These are phyloP conservation scores for Beroe ovata DNA, from an alignment of 37 sponge, comb jelly and placozoan genomes.

Conservation along the genomic window DNA sequence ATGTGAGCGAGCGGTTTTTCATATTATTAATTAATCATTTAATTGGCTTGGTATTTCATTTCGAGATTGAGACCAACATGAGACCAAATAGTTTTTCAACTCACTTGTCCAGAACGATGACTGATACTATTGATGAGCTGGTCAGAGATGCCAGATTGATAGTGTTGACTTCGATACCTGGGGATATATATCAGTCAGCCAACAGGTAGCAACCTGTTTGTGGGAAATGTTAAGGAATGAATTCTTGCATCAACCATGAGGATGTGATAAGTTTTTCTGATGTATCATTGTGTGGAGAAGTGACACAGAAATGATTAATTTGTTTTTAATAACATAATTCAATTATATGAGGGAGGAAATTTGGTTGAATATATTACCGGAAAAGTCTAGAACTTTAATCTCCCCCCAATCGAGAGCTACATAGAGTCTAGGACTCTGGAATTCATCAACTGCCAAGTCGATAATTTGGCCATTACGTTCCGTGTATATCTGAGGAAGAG, in stretches of 20 bases:
- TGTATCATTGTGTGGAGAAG: too few species aligned
- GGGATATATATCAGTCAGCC: too few species aligned
- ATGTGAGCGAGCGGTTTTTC: too few species aligned
- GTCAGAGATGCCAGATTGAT: background rate
- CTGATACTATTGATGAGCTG: background rate
- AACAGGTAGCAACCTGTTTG: too few species aligned
- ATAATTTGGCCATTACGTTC: background rate
- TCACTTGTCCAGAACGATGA: background rate
- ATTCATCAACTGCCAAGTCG: background rate
- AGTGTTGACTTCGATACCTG: background rate
- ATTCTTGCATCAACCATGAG: too few species aligned
- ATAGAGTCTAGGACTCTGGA: background rate
- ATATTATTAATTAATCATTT: too few species aligned
- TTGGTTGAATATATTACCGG: background rate
- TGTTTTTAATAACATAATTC: too few species aligned
- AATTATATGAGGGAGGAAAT: background rate
- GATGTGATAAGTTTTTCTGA: too few species aligned
- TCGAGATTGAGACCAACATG: too few species aligned
- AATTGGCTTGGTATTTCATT: too few species aligned
- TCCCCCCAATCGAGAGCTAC: background rate
- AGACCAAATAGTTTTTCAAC: background rate
- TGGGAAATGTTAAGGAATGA: too few species aligned
- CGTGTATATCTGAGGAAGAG: constrained; percentile 52
- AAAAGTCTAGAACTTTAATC: constrained; percentile 9
- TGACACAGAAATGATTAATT: too few species aligned